Conservation (phyloP, 1,140 invertebrate genomes). For the honey bee (Apis mellifera) region Amel_HAv3.1 CM009934.2:10905501-10906000, state of each 20-base stretch:
- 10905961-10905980: conserved; percentile 58
- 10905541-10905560: neutral
- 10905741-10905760: conserved; percentile 25
- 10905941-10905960: neutral
- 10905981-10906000: conserved; percentile 56
- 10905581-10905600: too few species aligned
- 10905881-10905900: conserved; percentile 27
- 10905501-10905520: neutral
- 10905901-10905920: conserved; percentile 19
- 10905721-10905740: conserved; percentile 58
- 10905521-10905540: too few species aligned
- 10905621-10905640: neutral
- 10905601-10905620: too few species aligned
- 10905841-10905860: conserved; percentile 71
- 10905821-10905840: conserved; percentile 78
- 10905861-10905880: conserved; percentile 32
- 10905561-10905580: too few species aligned
- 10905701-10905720: conserved; percentile 64
- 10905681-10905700: conserved; percentile 46
- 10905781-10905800: conserved; percentile 41
- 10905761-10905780: conserved; percentile 46
- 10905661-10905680: neutral
- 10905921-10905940: neutral
- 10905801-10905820: conserved; percentile 33
- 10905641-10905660: neutral